Evolutionary conservation across 2,113 vertebrate species (phyloP), one percentile per base, ranked within the genome.

Genomic region (Odontesthes bonariensis): DNA sequence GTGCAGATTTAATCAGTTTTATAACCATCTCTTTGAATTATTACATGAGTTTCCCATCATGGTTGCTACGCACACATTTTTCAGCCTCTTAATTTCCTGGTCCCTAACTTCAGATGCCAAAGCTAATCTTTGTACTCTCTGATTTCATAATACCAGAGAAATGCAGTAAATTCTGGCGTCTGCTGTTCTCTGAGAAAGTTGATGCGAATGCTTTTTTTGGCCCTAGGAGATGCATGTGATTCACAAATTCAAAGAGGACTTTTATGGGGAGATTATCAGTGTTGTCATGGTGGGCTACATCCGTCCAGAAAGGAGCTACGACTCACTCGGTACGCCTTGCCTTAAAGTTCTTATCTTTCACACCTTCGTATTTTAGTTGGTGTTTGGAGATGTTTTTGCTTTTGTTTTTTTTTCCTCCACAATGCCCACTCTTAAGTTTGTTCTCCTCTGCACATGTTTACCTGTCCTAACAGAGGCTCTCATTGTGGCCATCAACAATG

Each of bases 221-320:
- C 70, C 81, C 0, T 53, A 99, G 98, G 98, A 99, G 94, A 96
- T 96, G 0, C 98, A 99, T 71, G 94, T 99, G 81, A 98, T 99
- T 69, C 96, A 99, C 84, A 95, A 90, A 11, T 99, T 97, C 88
- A 95, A 97, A 78, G 96, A 99, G 31, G 97, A 99, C 88, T 99
- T 99, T 56, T 99, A 99, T 35, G 97, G 96, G 17, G 95, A 98
- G 88, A 92, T 94, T 56, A 95, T 99, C 75, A 98, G 95, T 52
- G 95, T 98, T 22, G 96, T 95, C 51, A 94, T 99, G 86, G 91
- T 91, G 72, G 97, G 97, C 73, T 99, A 98, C 92, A 97, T 99
- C 87, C 95, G 98, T 84, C 96, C 97, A 0, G 98, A 99, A 89
- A 96, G 91, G 85, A 96, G 96, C 91, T 99, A 94, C 67, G 85